Percentiles rank a stretch among this genome's conserved stretches.
Evolutionary conservation across 2,888 invertebrate genomes (phyloP).

Genomic region (Coronaproctus castanopsis): DNA sequence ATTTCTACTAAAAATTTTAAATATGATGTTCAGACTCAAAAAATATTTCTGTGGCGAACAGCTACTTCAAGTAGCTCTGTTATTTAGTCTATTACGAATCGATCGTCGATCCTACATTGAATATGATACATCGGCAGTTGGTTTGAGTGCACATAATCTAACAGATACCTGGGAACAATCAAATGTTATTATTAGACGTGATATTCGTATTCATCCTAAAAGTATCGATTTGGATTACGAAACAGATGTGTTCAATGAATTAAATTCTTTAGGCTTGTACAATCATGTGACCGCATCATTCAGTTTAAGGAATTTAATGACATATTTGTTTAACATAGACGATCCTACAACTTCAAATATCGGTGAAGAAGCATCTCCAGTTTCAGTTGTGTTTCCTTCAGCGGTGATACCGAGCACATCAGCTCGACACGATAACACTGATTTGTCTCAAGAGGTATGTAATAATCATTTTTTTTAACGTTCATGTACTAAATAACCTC

Average conservation of each 20-base stretch:
- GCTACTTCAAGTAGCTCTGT: constrained; percentile 54
- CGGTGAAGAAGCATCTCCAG: background rate
- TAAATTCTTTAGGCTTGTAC: constrained; percentile 47
- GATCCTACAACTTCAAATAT: background rate
- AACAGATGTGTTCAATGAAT: constrained; percentile 47
- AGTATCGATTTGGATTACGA: constrained; percentile 51
- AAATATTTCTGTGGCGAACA: constrained; percentile 58
- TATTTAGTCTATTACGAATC: constrained; percentile 56
- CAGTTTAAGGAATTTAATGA: constrained; percentile 31
- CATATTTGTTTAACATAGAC: constrained; percentile 39
- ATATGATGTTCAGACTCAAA: constrained; percentile 59
- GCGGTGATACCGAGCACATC: background rate
- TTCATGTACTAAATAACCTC: background rate
- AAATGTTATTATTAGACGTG: constrained; percentile 9
- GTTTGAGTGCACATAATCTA: constrained; percentile 30
- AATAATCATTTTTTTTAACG: background rate
- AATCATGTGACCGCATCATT: constrained; percentile 22
- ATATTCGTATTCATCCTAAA: constrained; percentile 40
- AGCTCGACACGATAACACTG: background rate
- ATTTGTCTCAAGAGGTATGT: background rate
- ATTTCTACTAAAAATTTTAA: no score
- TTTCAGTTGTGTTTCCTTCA: background rate
- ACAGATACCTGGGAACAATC: constrained; percentile 36
- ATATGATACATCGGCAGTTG: constrained; percentile 31
- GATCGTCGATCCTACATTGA: constrained; percentile 32